phyloP scores from a whole-genome alignment of 2,888 invertebrate species.

The Punctoribates punctum region DNA sequence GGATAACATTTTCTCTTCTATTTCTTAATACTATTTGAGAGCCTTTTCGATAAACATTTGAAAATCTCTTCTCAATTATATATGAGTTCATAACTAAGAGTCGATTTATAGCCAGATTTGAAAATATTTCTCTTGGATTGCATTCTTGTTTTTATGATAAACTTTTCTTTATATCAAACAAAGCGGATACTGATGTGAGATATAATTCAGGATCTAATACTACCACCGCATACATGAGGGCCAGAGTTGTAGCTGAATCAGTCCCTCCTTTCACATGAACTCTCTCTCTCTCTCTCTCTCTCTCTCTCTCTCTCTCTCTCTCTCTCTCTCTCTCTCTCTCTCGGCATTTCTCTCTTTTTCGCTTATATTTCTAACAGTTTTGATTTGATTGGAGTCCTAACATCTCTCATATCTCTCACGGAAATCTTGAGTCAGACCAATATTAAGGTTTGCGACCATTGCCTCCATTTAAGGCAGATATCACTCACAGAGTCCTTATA shows the following conservation, averaged over 20 bases:
- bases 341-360: background rate
- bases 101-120: background rate
- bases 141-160: slow-evolving; percentile 22
- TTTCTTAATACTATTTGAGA: too few relatives aligned
- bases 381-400: background rate
- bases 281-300: too few relatives aligned
- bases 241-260: background rate
- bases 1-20: too few relatives aligned
- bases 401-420: slow-evolving; percentile 29
- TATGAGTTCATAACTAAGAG: too few relatives aligned
- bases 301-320: too few relatives aligned
- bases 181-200: slow-evolving; percentile 34
- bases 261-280: slow-evolving; percentile 10
- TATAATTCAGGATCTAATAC: slow-evolving; percentile 29
- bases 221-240: background rate
- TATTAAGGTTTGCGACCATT: slow-evolving; percentile 14
- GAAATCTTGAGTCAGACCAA: slow-evolving; percentile 18
- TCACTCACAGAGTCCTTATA: background rate
- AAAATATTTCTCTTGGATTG: slow-evolving; percentile 11
- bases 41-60: too few relatives aligned
- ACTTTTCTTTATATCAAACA: slow-evolving; percentile 21
- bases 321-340: too few relatives aligned
- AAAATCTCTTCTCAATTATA: too few relatives aligned
- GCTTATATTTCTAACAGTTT: background rate
- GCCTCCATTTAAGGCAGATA: background rate